Conservation (phyloP, 2,888 invertebrate genomes). For the Napeogenes sylphis region DNA sequence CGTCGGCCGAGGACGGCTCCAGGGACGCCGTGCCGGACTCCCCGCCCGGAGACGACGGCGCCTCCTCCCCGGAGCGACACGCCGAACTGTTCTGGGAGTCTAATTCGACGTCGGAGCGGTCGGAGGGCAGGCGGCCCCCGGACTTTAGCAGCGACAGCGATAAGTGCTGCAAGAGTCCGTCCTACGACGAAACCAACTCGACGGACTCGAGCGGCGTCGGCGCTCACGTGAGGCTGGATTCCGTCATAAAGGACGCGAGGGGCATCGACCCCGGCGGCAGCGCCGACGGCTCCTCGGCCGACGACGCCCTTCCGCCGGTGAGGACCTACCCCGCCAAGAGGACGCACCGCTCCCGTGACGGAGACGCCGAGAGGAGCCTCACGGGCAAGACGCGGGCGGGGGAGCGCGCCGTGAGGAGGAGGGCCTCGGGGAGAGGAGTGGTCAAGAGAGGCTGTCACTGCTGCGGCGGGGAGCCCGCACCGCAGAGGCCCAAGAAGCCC, state of each 20-base stretch:
- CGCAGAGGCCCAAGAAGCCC: conserved; percentile 69
- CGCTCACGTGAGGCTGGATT: conserved; percentile 62
- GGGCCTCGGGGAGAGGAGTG: conserved; percentile 72
- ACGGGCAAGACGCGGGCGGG: conserved; percentile 60
- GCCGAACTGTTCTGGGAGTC: conserved; percentile 71
- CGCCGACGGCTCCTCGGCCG: conserved; percentile 55
- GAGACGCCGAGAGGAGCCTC: conserved; percentile 57
- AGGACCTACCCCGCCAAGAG: conserved; percentile 64
- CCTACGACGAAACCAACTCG: conserved; percentile 63
- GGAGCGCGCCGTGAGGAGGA: conserved; percentile 49
- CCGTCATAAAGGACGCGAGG: conserved; percentile 68
- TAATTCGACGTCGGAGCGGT: conserved; percentile 60
- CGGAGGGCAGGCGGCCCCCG: conserved; percentile 52
- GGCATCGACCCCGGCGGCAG: conserved; percentile 50
- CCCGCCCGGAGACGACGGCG: conserved; percentile 50
- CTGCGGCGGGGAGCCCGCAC: conserved; percentile 77
- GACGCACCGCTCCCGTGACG: conserved; percentile 42
- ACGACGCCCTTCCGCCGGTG: conserved; percentile 58
- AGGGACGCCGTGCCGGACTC: conserved; percentile 54
- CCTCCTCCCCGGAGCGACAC: conserved; percentile 62
- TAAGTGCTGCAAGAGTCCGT: conserved; percentile 70
- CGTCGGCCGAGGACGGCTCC: conserved; percentile 57
- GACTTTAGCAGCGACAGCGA: conserved; percentile 72
- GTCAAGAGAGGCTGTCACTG: conserved; percentile 80
- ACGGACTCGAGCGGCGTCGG: conserved; percentile 65